These are phyloP conservation scores for Psittacula cyanocephala DNA, from an alignment of 2,113 vertebrate species.

Conservation along the genomic window DNA sequence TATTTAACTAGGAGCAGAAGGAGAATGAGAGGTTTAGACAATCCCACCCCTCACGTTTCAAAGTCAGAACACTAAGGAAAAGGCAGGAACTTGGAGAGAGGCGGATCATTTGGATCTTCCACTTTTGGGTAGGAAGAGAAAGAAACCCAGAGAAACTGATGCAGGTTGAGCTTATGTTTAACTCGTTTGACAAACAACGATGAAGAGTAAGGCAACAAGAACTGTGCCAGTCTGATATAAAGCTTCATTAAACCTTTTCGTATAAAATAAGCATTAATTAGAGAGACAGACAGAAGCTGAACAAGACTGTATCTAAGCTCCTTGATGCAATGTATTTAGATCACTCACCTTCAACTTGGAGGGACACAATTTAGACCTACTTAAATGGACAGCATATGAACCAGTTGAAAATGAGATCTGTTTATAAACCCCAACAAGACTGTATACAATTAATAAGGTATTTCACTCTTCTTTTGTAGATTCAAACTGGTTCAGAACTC, in stretches of 20 bases:
- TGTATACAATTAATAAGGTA: fast-evolving
- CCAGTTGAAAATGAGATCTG: background rate
- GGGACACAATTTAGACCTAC: background rate
- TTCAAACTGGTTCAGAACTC: background rate
- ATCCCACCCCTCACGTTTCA: background rate
- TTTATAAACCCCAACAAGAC: background rate
- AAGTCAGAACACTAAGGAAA: background rate
- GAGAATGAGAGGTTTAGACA: background rate
- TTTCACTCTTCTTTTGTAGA: background rate
- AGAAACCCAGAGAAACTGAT: background rate
- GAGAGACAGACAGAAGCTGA: background rate
- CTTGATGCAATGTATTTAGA: background rate
- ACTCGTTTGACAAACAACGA: background rate
- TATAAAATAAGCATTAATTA: background rate
- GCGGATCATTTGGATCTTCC: background rate
- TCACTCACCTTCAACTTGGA: background rate
- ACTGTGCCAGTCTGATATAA: background rate
- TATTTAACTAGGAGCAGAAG: background rate
- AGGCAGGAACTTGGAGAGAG: background rate
- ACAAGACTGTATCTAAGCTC: background rate
- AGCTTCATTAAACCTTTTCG: background rate
- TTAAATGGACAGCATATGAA: background rate
- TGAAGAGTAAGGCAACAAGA: background rate
- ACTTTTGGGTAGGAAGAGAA: background rate
- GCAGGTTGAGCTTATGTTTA: background rate